Conservation (phyloP, 2,888 invertebrate species). For the Diachrysia chrysitis region DNA sequence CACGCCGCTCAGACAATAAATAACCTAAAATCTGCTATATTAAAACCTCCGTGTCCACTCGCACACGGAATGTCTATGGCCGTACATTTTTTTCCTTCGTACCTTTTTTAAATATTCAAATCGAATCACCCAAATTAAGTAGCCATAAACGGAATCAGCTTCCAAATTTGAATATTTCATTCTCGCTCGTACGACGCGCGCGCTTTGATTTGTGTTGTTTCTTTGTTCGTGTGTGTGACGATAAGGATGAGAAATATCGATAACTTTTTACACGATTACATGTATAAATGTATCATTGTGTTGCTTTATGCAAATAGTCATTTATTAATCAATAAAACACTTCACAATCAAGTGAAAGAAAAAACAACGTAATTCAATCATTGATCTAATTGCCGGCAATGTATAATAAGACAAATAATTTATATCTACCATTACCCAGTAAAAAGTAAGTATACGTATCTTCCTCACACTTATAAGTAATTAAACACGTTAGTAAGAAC, state of each 20-base stretch:
- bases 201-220: constrained; percentile 82
- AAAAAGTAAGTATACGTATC: constrained; percentile 23
- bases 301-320: background rate
- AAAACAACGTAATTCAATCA: background rate
- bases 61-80: constrained; percentile 81
- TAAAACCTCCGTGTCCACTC: constrained; percentile 63
- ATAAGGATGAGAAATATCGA: constrained; percentile 65
- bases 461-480: constrained; percentile 5
- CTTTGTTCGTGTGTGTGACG: constrained; percentile 68
- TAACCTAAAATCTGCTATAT: constrained; percentile 62
- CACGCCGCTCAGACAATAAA: constrained; percentile 57
- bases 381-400: background rate
- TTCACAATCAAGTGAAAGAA: background rate
- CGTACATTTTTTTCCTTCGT: constrained; percentile 75
- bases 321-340: background rate
- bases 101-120: constrained; percentile 87
- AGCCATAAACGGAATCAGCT: constrained; percentile 90
- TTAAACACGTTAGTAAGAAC: constrained; percentile 24
- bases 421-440: constrained; percentile 8
- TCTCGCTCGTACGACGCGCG: constrained; percentile 80
- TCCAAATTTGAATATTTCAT: constrained; percentile 90
- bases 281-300: background rate
- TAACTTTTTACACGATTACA: background rate
- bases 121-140: constrained; percentile 90
- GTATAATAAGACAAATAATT: background rate